Evolutionary conservation across 2,797 vertebrate genomes (phyloP).

Genomic region (Anguilla megastoma): DNA sequence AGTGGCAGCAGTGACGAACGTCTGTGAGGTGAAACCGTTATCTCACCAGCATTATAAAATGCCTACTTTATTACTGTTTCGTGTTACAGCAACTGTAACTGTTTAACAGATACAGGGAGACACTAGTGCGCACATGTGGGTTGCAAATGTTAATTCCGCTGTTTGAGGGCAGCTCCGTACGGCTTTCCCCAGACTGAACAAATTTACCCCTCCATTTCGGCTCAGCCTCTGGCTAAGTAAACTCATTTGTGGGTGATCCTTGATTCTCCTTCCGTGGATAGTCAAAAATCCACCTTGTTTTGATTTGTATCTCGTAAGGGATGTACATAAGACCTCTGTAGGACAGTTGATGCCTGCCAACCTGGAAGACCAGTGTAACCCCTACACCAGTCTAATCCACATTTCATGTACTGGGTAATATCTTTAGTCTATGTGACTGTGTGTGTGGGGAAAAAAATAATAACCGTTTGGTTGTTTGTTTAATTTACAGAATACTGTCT

Average conservation of each 20-base stretch:
- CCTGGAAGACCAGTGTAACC: not conserved
- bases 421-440: not conserved
- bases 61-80: slow-evolving; percentile 40
- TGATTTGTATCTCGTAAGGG: slow-evolving; percentile 31
- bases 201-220: slow-evolving; percentile 50
- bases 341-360: slow-evolving; percentile 24
- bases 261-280: slow-evolving; percentile 47
- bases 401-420: not conserved
- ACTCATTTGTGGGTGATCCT: slow-evolving; percentile 52
- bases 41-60: slow-evolving; percentile 12
- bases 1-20: slow-evolving; percentile 21
- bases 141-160: slow-evolving; percentile 48
- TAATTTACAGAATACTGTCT: not conserved
- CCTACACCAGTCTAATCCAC: not conserved
- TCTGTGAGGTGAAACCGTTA: slow-evolving; percentile 22
- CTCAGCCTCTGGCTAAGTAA: slow-evolving; percentile 46
- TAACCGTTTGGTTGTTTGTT: not conserved
- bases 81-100: slow-evolving; percentile 43
- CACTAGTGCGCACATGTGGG: slow-evolving; percentile 42
- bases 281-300: slow-evolving; percentile 41
- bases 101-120: slow-evolving; percentile 48
- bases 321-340: slow-evolving; percentile 21
- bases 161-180: slow-evolving; percentile 40
- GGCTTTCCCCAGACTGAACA: slow-evolving; percentile 58
- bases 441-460: slow-evolving; percentile 6